Conservation (phyloP, 2,888 invertebrate genomes). For the Hypena proboscidalis region DNA sequence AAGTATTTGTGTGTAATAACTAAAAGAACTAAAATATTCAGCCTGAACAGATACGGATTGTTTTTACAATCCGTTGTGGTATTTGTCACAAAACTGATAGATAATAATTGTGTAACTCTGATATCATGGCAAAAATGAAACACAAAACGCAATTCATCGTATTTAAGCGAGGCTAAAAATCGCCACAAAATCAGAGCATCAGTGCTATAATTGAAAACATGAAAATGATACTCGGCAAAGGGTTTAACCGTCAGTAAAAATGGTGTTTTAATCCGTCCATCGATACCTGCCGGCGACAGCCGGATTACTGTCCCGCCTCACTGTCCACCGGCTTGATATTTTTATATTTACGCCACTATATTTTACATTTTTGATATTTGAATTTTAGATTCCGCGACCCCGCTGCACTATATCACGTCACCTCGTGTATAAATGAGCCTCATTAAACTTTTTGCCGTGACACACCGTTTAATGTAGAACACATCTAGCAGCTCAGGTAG, state of each 20-base stretch:
- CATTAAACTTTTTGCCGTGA: conserved; percentile 64
- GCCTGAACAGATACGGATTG: no score
- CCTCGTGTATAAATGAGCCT: conserved; percentile 37
- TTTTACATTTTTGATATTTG: conserved; percentile 44
- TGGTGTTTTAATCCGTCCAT: conserved; percentile 80
- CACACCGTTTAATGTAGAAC: conserved; percentile 61
- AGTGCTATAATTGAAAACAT: conserved; percentile 63
- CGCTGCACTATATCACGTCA: conserved; percentile 15
- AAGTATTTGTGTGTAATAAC: no score
- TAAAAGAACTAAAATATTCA: no score
- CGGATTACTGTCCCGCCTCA: conserved; percentile 70
- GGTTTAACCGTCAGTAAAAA: conserved; percentile 75
- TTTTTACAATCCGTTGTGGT: no score
- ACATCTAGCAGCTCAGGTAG: conserved; percentile 68
- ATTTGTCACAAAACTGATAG: no score
- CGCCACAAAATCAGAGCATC: conserved; percentile 45
- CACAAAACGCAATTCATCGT: no score
- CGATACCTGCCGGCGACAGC: conserved; percentile 77
- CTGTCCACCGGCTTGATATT: conserved; percentile 55
- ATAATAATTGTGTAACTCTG: no score
- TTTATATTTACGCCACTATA: conserved; percentile 49
- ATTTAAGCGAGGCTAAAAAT: conserved; percentile 16
- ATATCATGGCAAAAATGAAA: no score
- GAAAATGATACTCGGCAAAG: conserved; percentile 63
- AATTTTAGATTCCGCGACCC: conserved; percentile 27